Evolutionary conservation across 2,797 vertebrate genomes (phyloP), one percentile per base, ranked within the genome.

Genomic region (Apogon talboti): DNA sequence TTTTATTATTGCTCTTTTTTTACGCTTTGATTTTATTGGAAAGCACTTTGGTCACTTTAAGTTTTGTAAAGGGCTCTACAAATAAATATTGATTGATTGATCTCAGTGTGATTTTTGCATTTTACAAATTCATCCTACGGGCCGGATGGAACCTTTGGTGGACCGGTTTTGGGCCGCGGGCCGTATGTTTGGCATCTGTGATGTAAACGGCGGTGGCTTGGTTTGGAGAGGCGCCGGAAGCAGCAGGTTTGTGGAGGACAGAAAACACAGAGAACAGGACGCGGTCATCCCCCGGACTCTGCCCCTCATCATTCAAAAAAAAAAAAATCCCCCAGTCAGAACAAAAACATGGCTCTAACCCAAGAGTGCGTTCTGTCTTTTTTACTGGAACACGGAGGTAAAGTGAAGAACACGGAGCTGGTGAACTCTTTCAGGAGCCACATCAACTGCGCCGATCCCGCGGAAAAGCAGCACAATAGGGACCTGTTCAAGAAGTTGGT

Each of bases 401-500:
- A 92, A 87, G 96, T 92, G 88, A 93, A 77, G 72, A 94, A 94
- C 86, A 80, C 94, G 0, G 95, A 96, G 59, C 93, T 99, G 81
- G 44, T 96, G 78, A 89, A 74, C 71, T 77, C 87, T 71, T 97
- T 97, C 90, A 93, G 89, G 87, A 83, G 87, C 62, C 83, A 91
- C 24, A 87, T 97, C 88, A 93, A 90, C 52, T 82, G 92, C 82
- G 24, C 76, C 1, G 94, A 93, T 46, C 91, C 90, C 64, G 91
- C 91, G 71, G 93, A 91, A 54, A 93, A 89, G 62, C 92, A 90
- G 10, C 92, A 87, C 78, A 96, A 95, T 71, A 88, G 96, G 15
- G 94, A 95, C 51, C 87, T 92, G 3, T 98, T 98, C 88, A 95
- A 95, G 90, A 88, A 67, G 81, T 87, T 94, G 70, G 94, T 98